These are phyloP conservation scores for Theodoxus fluviatilis DNA, from an alignment of 2,888 invertebrate species.

Conservation along the genomic window DNA sequence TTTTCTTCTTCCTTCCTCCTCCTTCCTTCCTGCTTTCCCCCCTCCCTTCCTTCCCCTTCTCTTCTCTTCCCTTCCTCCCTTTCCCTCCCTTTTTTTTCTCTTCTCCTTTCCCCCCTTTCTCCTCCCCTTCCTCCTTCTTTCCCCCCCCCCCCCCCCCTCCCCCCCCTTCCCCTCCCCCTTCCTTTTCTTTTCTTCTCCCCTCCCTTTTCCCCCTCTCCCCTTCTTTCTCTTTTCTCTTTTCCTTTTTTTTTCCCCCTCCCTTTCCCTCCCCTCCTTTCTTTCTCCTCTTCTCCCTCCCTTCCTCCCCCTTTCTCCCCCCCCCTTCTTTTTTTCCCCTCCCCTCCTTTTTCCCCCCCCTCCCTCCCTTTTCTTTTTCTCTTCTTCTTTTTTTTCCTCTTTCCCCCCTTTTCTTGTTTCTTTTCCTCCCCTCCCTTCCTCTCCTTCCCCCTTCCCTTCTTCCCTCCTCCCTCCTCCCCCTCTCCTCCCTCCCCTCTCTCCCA, in stretches of 20 bases:
- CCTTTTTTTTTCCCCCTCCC: slow-evolving; percentile 9
- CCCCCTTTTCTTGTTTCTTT: neutral
- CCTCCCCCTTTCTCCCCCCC: slow-evolving; percentile 19
- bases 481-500: neutral
- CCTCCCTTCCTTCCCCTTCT: neutral
- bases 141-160: neutral
- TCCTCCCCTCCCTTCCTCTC: slow-evolving; percentile 7
- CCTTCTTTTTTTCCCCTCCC: neutral
- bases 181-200: neutral
- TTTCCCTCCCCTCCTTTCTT: neutral
- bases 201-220: neutral
- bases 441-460: slow-evolving; percentile 18
- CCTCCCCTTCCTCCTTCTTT: slow-evolving; percentile 5
- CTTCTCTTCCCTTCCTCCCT: neutral
- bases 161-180: neutral
- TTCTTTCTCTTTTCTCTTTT: slow-evolving; percentile 11
- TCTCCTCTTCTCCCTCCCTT: slow-evolving; percentile 5
- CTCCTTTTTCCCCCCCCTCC: neutral
- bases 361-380: neutral
- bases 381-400: neutral
- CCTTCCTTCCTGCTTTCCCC: no score
- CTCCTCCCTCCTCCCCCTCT: neutral
- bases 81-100: neutral
- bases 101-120: neutral
- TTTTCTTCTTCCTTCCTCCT: neutral